These are phyloP conservation scores for Diorhabda sublineata DNA, from an alignment of 1,140 invertebrate genomes.

Conservation along the genomic window DNA sequence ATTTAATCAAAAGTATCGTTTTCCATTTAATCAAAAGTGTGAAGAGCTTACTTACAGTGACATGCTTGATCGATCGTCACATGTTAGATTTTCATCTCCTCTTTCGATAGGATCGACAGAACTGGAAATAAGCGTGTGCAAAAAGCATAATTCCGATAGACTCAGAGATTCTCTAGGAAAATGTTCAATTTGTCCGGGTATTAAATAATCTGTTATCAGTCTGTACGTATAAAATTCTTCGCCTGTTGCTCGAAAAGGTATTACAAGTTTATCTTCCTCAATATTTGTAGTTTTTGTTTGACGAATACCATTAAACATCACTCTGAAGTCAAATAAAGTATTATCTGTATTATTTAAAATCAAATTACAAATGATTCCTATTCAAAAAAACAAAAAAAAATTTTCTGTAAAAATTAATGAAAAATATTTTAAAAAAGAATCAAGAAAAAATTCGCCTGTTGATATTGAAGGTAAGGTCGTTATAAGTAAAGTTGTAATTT, in stretches of 20 bases:
- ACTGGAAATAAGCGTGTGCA: slow-evolving; percentile 59
- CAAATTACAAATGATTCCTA: too few relatives aligned
- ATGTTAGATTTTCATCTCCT: slow-evolving; percentile 50
- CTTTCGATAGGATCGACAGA: slow-evolving; percentile 52
- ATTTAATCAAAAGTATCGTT: too few relatives aligned
- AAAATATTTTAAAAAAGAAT: too few relatives aligned
- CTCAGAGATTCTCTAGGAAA: slow-evolving; percentile 47
- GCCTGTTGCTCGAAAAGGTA: slow-evolving; percentile 57
- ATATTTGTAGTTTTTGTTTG: slow-evolving; percentile 44
- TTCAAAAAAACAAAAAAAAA: too few relatives aligned
- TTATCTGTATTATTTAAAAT: too few relatives aligned
- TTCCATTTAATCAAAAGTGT: too few relatives aligned
- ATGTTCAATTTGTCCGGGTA: slow-evolving; percentile 51
- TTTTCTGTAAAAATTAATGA: too few relatives aligned
- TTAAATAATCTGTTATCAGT: slow-evolving; percentile 56
- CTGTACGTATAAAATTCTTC: slow-evolving; percentile 57
- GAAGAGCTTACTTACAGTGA: slow-evolving; percentile 17
- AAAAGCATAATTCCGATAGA: slow-evolving; percentile 53
- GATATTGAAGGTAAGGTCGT: too few relatives aligned
- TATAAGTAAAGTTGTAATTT: too few relatives aligned
- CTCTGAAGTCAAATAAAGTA: slow-evolving; percentile 45
- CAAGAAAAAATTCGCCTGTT: too few relatives aligned
- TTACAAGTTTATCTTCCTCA: slow-evolving; percentile 48
- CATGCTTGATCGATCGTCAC: slow-evolving; percentile 39
- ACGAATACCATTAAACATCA: slow-evolving; percentile 61